These are phyloP conservation scores for Clanis bilineata DNA, from an alignment of 2,888 invertebrate species.

Conservation along the genomic window DNA sequence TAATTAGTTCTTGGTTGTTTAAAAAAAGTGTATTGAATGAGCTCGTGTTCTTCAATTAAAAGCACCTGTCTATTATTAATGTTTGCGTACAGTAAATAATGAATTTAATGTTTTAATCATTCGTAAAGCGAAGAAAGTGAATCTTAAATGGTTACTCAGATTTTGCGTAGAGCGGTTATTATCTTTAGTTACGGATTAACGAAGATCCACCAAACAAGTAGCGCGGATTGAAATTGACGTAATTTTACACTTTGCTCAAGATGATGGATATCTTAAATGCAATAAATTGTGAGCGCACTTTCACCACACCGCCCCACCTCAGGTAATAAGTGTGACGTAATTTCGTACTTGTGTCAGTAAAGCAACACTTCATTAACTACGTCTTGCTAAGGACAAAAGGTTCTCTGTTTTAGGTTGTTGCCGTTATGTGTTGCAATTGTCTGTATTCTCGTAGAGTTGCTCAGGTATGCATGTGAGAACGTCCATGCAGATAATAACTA, in stretches of 20 bases:
- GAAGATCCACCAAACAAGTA: constrained; percentile 31
- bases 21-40: too few species aligned
- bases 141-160: background rate
- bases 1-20: too few species aligned
- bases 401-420: constrained; percentile 27
- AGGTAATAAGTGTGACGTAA: constrained; percentile 41
- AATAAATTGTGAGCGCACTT: constrained; percentile 55
- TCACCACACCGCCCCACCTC: constrained; percentile 50
- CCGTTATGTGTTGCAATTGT: constrained; percentile 12
- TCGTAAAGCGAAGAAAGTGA: background rate
- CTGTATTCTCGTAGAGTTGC: background rate
- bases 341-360: constrained; percentile 41
- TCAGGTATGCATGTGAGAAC: background rate
- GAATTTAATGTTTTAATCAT: too few species aligned
- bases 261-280: constrained; percentile 62
- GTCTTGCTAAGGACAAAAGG: constrained; percentile 40
- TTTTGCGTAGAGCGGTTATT: background rate
- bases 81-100: too few species aligned
- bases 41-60: too few species aligned
- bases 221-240: constrained; percentile 46
- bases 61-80: too few species aligned
- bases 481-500: background rate
- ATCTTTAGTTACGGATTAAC: constrained; percentile 32
- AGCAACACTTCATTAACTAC: constrained; percentile 42
- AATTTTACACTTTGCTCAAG: constrained; percentile 49